Evolutionary conservation across 2,888 invertebrate species (phyloP), one percentile per base, ranked within the genome.

Genomic region (Temnothorax rugatulus): DNA sequence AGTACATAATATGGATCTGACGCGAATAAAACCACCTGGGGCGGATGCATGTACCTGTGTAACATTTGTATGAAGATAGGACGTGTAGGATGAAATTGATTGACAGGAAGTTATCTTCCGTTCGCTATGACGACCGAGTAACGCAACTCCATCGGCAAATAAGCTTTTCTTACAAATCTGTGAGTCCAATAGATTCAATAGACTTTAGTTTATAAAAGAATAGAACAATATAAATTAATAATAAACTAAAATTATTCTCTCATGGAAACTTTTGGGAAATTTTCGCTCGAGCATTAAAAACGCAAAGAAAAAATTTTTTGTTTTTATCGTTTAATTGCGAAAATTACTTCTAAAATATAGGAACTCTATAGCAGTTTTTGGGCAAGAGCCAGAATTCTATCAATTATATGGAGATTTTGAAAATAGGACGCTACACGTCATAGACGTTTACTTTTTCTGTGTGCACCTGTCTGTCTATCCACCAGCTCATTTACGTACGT

Each of bases 81-180:
- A 29, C 73, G 21, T 57, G 85, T 79, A 84, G 79, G 82, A 83
- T 81, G 69, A n/a, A 75, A 82, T 44, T 71, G 89, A 82, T 82
- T 52, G 84, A 71, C 89, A 89, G 87, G 84, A 89, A 89, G 84
- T 82, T 82, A 87, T 89, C 84, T 84, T 84, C 89, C 89, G 74
- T 79, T 73, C 34, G 34, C 66, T 69, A 38, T n/a, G 54, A 68
- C 54, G 21, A 71, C 15, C 71, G 73, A 73, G 34, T 59, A 71
- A 59, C 18, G 73, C 73, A 47, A 79, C 18, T 57, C 41, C 18
- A 13, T 21, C n/a, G 79, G 9, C 11, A 59, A 59, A 44, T 34
- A 13, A 59, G 21, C 41, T 71, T 69, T 38, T 29, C 44, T 54
- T 18, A 63, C 11, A 18, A 79, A 50, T 44, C 21, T n/a, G 34